A percentile compares a stretch with the other conserved stretches of the same genome.
Evolutionary conservation across 2,113 vertebrate species (phyloP).

Genomic region (Cacatua alba): DNA sequence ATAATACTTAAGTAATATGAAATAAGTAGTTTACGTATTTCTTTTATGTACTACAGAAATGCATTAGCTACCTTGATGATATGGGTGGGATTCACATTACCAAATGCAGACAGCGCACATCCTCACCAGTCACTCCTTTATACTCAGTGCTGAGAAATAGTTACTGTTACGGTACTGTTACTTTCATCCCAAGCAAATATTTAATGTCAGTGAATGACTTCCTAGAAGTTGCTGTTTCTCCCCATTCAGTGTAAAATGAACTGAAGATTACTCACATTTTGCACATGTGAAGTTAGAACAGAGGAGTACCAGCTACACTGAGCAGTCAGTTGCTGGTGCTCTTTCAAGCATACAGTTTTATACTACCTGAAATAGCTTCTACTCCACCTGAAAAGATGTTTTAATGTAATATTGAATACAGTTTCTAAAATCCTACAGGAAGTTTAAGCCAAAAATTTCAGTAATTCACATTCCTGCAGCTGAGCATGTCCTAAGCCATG

Average conservation of each 20-base stretch:
- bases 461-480: neutral
- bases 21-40: neutral
- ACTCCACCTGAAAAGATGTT: neutral
- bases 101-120: neutral
- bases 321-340: neutral
- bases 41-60: neutral
- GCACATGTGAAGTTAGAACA: neutral
- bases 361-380: neutral
- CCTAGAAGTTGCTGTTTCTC: neutral
- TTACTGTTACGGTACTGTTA: neutral
- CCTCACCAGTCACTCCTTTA: neutral
- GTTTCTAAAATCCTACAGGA: neutral
- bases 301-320: neutral
- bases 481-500: neutral
- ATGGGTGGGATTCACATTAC: neutral
- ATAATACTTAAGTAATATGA: neutral
- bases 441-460: neutral
- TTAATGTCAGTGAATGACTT: neutral
- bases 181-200: neutral
- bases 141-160: neutral
- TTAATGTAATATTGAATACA: rapidly evolving
- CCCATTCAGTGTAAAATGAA: neutral
- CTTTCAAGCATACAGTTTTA: neutral
- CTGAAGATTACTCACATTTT: neutral
- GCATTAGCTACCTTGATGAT: neutral